phyloP scores from a whole-genome alignment of 2,797 vertebrate species.

The Gymnothorax reevesii region DNA sequence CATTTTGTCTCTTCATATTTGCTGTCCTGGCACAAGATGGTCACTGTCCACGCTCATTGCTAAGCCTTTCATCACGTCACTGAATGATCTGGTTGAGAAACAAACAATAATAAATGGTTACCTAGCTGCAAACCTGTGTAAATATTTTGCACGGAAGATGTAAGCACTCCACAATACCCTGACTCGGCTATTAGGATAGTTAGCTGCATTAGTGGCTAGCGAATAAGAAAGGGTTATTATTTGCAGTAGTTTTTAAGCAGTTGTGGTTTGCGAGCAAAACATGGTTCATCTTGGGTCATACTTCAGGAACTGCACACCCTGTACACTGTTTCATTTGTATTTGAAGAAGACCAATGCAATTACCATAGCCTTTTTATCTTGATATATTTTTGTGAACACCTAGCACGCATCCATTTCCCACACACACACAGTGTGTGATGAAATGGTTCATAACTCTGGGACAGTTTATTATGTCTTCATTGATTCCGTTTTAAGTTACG shows the following conservation, averaged over 20 bases:
- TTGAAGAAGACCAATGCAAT: conserved; percentile 60
- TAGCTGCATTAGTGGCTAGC: conserved; percentile 69
- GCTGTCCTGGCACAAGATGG: conserved; percentile 42
- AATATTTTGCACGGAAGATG: conserved; percentile 72
- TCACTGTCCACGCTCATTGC: background rate
- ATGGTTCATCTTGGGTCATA: conserved; percentile 42
- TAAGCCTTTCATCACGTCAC: conserved; percentile 41
- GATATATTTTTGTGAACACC: conserved; percentile 80
- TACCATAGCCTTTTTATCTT: conserved; percentile 73
- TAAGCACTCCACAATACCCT: conserved; percentile 66
- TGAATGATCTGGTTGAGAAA: conserved; percentile 42
- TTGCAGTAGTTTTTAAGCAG: conserved; percentile 54
- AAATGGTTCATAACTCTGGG: conserved; percentile 75
- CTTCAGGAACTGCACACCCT: conserved; percentile 65
- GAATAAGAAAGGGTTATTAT: conserved; percentile 43
- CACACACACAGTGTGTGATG: conserved; percentile 62
- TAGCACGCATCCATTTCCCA: conserved; percentile 65
- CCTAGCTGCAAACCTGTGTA: conserved; percentile 60
- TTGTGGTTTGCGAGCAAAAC: conserved; percentile 68
- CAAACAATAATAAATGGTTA: conserved; percentile 43
- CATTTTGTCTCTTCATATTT: conserved; percentile 36
- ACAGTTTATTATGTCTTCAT: conserved; percentile 77
- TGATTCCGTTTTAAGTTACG: conserved; percentile 48
- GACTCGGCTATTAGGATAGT: conserved; percentile 61
- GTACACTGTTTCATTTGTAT: conserved; percentile 61